These are phyloP conservation scores for Metacarcinus magister DNA, from an alignment of 2,888 invertebrate genomes.

Conservation along the genomic window DNA sequence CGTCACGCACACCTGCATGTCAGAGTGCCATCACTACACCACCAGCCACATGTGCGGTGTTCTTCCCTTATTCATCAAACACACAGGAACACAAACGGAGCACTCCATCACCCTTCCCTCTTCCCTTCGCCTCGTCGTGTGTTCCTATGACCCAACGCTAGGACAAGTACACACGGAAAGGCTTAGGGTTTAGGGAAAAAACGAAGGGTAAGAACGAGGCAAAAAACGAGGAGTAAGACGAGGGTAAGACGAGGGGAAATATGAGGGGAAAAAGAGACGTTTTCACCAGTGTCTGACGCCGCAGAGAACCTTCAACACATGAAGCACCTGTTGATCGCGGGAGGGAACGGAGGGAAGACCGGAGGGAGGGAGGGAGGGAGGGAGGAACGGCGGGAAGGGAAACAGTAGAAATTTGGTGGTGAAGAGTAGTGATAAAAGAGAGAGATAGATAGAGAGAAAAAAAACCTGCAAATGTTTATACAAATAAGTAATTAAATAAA, in stretches of 20 bases:
- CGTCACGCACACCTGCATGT: neutral
- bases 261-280: neutral
- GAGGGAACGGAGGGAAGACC: neutral
- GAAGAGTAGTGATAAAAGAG: neutral
- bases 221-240: neutral
- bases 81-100: neutral
- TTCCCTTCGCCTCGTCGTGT: neutral
- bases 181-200: too few relatives aligned
- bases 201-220: too few relatives aligned
- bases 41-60: neutral
- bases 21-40: neutral
- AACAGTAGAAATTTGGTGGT: neutral
- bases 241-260: neutral
- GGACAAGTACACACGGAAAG: too few relatives aligned
- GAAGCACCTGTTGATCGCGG: neutral
- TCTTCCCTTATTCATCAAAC: slow-evolving; percentile 5
- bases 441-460: neutral
- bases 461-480: too few relatives aligned
- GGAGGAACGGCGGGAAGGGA: neutral
- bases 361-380: neutral
- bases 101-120: neutral
- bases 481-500: too few relatives aligned
- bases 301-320: neutral
- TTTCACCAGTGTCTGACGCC: neutral
- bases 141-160: neutral